phyloP scores from a whole-genome alignment of 2,113 vertebrate genomes.

The Sphaerodactylus townsendi region DNA sequence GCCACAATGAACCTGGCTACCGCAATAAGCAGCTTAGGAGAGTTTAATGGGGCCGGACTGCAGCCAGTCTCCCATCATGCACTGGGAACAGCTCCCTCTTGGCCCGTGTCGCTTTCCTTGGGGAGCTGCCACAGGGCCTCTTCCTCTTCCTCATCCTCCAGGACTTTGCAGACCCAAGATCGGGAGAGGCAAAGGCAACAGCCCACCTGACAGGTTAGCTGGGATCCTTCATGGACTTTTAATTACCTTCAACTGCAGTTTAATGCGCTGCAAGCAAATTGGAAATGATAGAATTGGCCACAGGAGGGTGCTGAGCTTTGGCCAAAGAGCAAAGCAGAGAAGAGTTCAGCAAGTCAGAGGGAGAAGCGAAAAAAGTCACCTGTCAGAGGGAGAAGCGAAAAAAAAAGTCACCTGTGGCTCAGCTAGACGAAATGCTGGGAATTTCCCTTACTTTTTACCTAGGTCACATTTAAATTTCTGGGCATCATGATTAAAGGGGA shows the following conservation, averaged over 20 bases:
- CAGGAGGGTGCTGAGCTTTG: conserved; percentile 64
- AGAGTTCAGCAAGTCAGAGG: not conserved
- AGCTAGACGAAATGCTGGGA: not conserved
- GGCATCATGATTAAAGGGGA: no score
- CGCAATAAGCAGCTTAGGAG: not conserved
- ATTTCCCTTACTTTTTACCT: no score
- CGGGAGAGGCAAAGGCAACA: not conserved
- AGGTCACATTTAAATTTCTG: no score
- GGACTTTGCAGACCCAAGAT: not conserved
- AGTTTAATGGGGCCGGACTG: not conserved
- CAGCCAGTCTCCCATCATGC: not conserved
- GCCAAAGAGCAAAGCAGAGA: conserved; percentile 44
- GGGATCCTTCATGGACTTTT: conserved; percentile 64
- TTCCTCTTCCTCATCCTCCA: not conserved
- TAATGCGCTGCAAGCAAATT: conserved; percentile 63
- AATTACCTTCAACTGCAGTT: conserved; percentile 66
- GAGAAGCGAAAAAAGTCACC: not conserved
- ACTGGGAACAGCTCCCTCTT: not conserved
- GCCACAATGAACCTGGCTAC: not conserved
- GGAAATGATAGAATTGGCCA: conserved; percentile 67
- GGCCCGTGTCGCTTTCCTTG: fast-evolving
- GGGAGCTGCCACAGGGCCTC: fast-evolving
- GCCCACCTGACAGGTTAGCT: conserved; percentile 44
- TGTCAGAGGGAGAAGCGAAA: fast-evolving
- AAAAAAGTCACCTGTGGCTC: not conserved